A percentile compares a stretch with the other conserved stretches of the same genome.
Conservation (phyloP, 23 tunicate species). For the Styela clava region DNA sequence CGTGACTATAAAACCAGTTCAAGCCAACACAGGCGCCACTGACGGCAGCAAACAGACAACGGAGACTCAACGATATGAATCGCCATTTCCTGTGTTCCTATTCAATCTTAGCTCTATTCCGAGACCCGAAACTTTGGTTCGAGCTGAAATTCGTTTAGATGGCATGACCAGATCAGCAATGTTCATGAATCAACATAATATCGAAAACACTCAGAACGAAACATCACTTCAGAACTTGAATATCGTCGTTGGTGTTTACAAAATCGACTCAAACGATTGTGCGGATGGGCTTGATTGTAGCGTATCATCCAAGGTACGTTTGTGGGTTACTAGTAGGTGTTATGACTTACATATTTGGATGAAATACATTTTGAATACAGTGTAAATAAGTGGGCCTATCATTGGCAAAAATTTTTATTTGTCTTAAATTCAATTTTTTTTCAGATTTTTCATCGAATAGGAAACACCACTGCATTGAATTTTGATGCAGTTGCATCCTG, state of each 20-base stretch:
- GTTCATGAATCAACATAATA: neutral
- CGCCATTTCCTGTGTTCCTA: constrained; percentile 36
- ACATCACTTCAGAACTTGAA: neutral
- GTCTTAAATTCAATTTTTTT: too few species aligned
- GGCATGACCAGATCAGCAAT: neutral
- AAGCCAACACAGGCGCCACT: neutral
- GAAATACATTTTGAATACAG: too few species aligned
- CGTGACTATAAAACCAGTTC: constrained; percentile 17
- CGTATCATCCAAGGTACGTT: neutral
- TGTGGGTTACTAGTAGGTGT: neutral
- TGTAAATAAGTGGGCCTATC: too few species aligned
- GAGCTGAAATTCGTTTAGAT: constrained; percentile 63
- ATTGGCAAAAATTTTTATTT: too few species aligned
- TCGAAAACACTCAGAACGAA: neutral
- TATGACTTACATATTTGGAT: neutral
- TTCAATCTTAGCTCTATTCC: constrained; percentile 81
- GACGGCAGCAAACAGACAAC: neutral
- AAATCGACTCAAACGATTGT: neutral
- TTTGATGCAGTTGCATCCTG: constrained; percentile 35
- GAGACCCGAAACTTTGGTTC: constrained; percentile 33
- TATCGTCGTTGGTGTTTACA: constrained; percentile 6
- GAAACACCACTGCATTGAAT: constrained; percentile 34
- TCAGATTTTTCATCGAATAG: constrained; percentile 43
- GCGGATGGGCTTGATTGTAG: constrained; percentile 27
- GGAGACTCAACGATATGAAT: neutral